Base-by-base conservation (phyloP, 2,888 invertebrate genomes). In the Odontomyia ornata region DNA sequence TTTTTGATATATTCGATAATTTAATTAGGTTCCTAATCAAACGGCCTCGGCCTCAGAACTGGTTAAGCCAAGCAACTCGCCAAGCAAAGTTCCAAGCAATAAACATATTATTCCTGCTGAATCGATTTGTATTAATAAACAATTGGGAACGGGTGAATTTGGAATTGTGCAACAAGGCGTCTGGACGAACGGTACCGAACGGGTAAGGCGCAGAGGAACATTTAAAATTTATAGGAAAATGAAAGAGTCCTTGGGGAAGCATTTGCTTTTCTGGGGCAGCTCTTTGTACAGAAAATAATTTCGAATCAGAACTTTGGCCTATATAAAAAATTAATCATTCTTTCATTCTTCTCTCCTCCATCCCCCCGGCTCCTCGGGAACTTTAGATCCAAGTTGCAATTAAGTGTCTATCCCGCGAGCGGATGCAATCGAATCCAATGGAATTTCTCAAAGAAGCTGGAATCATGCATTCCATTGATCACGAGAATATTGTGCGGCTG, bases 391-490 rank as follows among this genome's bases (percentile, higher is more conserved):
- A 96, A 90, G 98, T 98, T 77, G 98, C 98, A 18, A 96, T 99
- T 81, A 99, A 99, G 89, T 97, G 98, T 85, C 88, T 99, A 76
- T 95, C 95, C 60, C 92, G 96, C 80, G 98, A 98, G 84, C 91
- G 96, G 77, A 95, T 99, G 94, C 95, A 97, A 82, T 95, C 96
- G 81, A 97, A 97, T 86, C 96, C 97, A 0, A 94, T 97, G 80
- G 98, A 98, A 86, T 98, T 99, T 88, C 89, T 99, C 71, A 98
- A 98, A 86, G 99, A 99, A 87, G 99, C 99, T 0, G 96, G 96
- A 13, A 97, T 98, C 80, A 98, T 99, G 98, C 98, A 99, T 86
- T 93, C 95, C 80, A 97, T 99, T 82, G 96, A 98, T 85, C 98
- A 99, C 85, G 96, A 97, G 78, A 96, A 97, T 85, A 97, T 99